phyloP scores from a whole-genome alignment of 1,140 invertebrate species.

The Heliconius hermathena region DNA sequence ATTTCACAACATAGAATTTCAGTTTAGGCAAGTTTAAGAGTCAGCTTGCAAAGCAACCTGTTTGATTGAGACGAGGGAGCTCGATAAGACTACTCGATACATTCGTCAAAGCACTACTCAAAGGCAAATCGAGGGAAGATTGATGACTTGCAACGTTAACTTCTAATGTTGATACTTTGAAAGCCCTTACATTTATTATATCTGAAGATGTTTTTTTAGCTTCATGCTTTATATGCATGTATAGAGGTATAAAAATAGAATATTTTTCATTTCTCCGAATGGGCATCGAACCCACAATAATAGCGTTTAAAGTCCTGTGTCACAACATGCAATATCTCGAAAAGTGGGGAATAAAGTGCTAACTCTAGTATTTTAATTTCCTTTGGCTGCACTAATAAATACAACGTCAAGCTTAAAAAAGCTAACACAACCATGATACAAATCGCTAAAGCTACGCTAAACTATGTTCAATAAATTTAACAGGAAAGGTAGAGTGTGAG shows the following conservation, averaged over 20 bases:
- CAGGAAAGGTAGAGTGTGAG: no score
- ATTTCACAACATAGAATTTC: neutral
- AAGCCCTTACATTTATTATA: neutral
- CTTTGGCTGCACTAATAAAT: no score
- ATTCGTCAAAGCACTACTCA: neutral
- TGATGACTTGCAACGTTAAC: conserved; percentile 1
- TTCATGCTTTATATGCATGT: neutral
- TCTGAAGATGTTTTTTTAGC: neutral
- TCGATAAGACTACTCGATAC: neutral
- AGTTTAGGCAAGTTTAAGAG: neutral
- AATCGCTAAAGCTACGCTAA: no score
- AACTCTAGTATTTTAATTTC: no score
- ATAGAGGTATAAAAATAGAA: neutral
- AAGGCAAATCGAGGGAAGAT: neutral
- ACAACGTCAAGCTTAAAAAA: no score
- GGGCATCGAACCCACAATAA: no score
- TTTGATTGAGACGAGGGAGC: neutral
- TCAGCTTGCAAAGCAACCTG: neutral
- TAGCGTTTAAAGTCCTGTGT: no score
- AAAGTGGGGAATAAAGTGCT: no score
- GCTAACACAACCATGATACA: no score
- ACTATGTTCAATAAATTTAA: no score
- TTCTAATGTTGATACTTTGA: conserved; percentile 2
- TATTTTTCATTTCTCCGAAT: no score
- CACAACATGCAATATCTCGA: no score